phyloP scores from a whole-genome alignment of 2,113 vertebrate genomes.

The Anolis carolinensis region DNA sequence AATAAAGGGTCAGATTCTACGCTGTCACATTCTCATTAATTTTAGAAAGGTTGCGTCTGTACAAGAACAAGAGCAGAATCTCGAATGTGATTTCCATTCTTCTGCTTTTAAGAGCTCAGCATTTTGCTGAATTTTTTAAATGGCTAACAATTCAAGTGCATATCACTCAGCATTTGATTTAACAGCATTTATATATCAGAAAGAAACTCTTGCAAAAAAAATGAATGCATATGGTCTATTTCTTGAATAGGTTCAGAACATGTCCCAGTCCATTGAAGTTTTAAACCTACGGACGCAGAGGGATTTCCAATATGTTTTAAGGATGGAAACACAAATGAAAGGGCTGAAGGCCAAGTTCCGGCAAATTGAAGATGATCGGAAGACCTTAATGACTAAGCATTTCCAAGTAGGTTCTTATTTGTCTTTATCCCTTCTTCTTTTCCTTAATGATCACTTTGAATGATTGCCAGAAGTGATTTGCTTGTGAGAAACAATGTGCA shows the following conservation, averaged over 20 bases:
- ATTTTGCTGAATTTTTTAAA: background rate
- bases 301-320: conserved; percentile 98
- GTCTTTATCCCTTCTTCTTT: background rate
- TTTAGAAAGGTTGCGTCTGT: background rate
- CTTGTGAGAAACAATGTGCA: background rate
- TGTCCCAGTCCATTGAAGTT: conserved; percentile 99
- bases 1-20: conserved; percentile 5
- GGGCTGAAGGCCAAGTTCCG: conserved; percentile 94
- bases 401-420: conserved; percentile 85
- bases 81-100: fast-evolving
- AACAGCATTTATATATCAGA: background rate
- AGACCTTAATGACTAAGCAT: conserved; percentile 93
- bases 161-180: conserved; percentile 27
- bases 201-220: background rate
- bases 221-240: conserved; percentile 50
- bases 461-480: conserved; percentile 37
- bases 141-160: background rate
- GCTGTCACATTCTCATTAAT: background rate
- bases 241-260: conserved; percentile 92
- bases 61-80: background rate
- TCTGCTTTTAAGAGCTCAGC: background rate
- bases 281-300: conserved; percentile 96
- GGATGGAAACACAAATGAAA: conserved; percentile 99
- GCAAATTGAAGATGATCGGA: conserved; percentile 96
- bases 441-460: conserved; percentile 38